Conservation (phyloP, 2,888 invertebrate genomes). For the Mylabris sibirica region DNA sequence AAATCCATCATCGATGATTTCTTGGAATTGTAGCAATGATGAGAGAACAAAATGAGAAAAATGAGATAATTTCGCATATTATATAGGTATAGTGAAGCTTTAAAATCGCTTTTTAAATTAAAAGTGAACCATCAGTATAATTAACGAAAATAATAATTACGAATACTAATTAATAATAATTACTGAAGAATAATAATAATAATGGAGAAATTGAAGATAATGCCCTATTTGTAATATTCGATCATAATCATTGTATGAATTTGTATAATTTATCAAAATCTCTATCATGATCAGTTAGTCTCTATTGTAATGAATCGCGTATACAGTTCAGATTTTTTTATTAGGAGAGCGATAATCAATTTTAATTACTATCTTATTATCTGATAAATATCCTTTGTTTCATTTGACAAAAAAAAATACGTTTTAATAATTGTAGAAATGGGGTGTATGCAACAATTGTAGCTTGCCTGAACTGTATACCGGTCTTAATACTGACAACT, state of each 20-base stretch:
- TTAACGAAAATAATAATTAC: conserved; percentile 11
- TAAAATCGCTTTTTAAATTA: conserved; percentile 23
- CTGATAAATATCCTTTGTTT: background rate
- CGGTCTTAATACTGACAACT: conserved; percentile 41
- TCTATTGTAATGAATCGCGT: conserved; percentile 48
- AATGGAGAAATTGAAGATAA: conserved; percentile 3
- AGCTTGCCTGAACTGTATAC: too few relatives aligned
- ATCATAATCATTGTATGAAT: conserved; percentile 36
- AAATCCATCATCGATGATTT: background rate
- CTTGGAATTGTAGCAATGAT: background rate
- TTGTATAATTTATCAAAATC: conserved; percentile 13
- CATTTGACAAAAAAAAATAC: background rate
- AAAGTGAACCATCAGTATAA: conserved; percentile 18
- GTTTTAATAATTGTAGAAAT: too few relatives aligned
- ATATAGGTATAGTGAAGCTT: conserved; percentile 17
- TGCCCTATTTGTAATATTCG: conserved; percentile 16
- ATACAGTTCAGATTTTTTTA: conserved; percentile 52
- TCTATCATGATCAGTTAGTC: conserved; percentile 26
- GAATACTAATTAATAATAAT: too few relatives aligned
- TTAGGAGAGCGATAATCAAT: too few relatives aligned
- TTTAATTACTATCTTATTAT: background rate
- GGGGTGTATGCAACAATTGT: too few relatives aligned
- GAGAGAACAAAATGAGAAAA: background rate
- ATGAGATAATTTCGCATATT: background rate
- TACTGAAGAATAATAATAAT: conserved; percentile 12